A percentile compares a stretch with the other conserved stretches of the same genome.
phyloP scores from a whole-genome alignment of 2,888 invertebrate genomes.

The Laothoe populi region DNA sequence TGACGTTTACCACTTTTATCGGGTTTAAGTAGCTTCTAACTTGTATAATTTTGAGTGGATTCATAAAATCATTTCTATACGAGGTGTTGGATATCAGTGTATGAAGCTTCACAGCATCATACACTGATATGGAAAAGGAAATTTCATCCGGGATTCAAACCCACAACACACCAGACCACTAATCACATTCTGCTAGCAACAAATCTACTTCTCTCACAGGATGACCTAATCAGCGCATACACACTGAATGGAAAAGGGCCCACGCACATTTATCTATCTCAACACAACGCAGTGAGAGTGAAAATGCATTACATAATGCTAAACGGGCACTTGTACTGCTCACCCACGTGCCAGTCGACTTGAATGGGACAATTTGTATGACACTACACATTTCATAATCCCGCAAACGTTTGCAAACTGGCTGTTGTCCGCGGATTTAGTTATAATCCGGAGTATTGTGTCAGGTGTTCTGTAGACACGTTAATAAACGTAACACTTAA shows the following conservation, averaged over 20 bases:
- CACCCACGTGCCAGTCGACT: constrained; percentile 6
- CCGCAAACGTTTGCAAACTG: constrained; percentile 13
- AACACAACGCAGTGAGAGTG: constrained; percentile 6
- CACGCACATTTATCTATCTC: not conserved
- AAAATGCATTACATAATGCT: constrained; percentile 16
- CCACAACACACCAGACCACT: too few relatives aligned
- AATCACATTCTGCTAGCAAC: too few relatives aligned
- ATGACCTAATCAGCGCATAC: not conserved
- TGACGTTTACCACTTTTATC: too few relatives aligned
- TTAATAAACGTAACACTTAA: constrained; percentile 22
- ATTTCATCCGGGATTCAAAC: too few relatives aligned
- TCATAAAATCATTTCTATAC: too few relatives aligned
- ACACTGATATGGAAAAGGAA: too few relatives aligned
- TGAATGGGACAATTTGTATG: constrained; percentile 32
- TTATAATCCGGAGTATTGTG: not conserved
- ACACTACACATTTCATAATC: constrained; percentile 30
- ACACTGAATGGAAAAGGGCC: not conserved
- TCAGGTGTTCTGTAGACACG: not conserved
- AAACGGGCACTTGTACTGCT: constrained; percentile 15
- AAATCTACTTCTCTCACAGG: too few relatives aligned
- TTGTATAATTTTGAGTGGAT: too few relatives aligned
- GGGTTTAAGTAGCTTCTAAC: too few relatives aligned
- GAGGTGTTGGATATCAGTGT: too few relatives aligned
- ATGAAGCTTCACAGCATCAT: too few relatives aligned
- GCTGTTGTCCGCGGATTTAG: not conserved